Evolutionary conservation across 2,113 vertebrate species (phyloP).

Genomic region (Aythya baeri): DNA sequence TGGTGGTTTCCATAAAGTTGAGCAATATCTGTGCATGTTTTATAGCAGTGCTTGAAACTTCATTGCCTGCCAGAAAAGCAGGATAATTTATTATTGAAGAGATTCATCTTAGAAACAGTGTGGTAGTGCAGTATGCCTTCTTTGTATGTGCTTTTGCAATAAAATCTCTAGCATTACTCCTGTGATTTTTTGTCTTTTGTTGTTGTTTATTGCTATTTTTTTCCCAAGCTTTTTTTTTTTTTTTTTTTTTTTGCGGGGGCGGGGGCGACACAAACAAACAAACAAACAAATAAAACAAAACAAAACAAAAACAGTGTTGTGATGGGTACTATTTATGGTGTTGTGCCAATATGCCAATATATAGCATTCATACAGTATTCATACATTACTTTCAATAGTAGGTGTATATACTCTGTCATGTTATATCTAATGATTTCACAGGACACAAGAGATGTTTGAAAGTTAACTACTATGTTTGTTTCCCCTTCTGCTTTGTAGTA

Average conservation of each 20-base stretch:
- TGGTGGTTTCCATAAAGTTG: neutral
- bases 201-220: neutral
- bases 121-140: neutral
- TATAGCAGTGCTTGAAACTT: neutral
- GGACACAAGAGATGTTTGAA: neutral
- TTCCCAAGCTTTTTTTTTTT: neutral
- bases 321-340: neutral
- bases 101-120: neutral
- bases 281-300: neutral
- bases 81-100: neutral
- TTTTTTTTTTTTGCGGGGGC: neutral
- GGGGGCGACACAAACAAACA: neutral
- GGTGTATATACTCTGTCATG: neutral
- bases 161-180: neutral
- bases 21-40: neutral
- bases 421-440: neutral
- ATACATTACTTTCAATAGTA: neutral
- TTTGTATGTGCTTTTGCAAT: neutral
- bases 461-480: neutral
- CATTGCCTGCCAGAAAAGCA: neutral
- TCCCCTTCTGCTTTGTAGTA: neutral
- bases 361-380: neutral
- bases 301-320: neutral
- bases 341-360: neutral
- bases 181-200: neutral